phyloP scores from a whole-genome alignment of 2,888 invertebrate species.

The Molanna angustata region DNA sequence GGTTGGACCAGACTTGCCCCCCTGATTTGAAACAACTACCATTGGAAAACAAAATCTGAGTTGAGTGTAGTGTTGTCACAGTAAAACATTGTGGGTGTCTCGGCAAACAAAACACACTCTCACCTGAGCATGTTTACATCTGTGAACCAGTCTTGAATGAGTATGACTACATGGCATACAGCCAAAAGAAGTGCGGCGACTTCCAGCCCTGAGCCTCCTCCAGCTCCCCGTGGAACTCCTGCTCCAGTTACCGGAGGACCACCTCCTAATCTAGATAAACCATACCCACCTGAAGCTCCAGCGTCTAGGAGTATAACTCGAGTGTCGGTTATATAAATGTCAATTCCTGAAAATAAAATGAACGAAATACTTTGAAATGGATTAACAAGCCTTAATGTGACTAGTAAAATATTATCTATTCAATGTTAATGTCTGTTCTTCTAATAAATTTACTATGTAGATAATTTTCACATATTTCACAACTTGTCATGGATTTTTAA shows the following conservation, averaged over 20 bases:
- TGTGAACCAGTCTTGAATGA: conserved; percentile 86
- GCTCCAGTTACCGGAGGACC: conserved; percentile 47
- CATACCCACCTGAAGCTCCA: conserved; percentile 73
- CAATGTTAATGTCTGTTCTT: no score
- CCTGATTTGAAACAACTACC: no score
- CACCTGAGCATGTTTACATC: conserved; percentile 79
- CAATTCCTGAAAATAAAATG: conserved; percentile 54
- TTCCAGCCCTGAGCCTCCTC: conserved; percentile 67
- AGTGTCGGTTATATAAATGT: conserved; percentile 70
- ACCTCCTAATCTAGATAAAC: conserved; percentile 73
- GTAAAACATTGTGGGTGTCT: background rate
- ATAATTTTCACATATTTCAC: no score
- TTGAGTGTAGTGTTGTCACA: no score
- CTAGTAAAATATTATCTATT: no score
- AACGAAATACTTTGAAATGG: no score
- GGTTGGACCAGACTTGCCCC: no score
- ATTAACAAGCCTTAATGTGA: no score
- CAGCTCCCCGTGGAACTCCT: conserved; percentile 50
- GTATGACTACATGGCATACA: conserved; percentile 85
- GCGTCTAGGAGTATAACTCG: conserved; percentile 85
- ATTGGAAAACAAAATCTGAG: no score
- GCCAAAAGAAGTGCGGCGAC: conserved; percentile 81
- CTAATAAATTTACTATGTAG: no score
- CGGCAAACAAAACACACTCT: background rate
- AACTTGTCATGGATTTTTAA: no score